Evolutionary conservation across 2,113 vertebrate species (phyloP), one percentile per base, ranked within the genome.

Genomic region (Pituophis catenifer): DNA sequence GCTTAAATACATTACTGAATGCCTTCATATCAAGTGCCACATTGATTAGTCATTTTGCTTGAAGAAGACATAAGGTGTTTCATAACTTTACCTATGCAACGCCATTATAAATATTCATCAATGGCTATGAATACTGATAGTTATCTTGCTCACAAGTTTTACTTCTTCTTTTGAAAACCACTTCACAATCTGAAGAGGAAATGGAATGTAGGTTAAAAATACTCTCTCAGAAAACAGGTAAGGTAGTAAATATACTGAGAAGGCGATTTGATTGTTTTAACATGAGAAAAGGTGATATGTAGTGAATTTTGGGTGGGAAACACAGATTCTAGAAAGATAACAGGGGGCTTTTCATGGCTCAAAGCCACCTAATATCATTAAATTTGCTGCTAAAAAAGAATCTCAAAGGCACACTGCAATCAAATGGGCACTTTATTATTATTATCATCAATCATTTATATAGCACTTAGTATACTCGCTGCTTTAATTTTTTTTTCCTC

Each of bases 101-200:
- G 5, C 24, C 70, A 55, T 8, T 11, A 58, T 89, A 92, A 89
- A 89, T 92, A 89, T 81, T 48, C 53, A 85, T 50, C 24, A 6
- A 33, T 85, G 62, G n/a, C 53, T 21, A 57, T 81, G 87, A 81
- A 89, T 58, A 85, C 33, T n/a, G 48, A 92, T 53, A 24, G 29
- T 53, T 88, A 88, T 86, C 65, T 23, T 93, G 55, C 65, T 93
- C 26, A 92, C 54, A 59, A 96, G 95, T 93, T 91, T 95, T 94
- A 96, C 95, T 96, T 96, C 96, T 95, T 95, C 95, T 91, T 94
- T 0, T 0, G 92, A 87, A 91, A 91, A 94, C 93, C 95, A 93
- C 94, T 95, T 96, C 91, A 90, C 94, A 95, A 57, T 94, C 93
- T 58, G 62, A 48, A 75, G 0, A 21, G 23, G 65, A 70, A n/a